A percentile compares a stretch with the other conserved stretches of the same genome.
Evolutionary conservation across 2,113 vertebrate species (phyloP).

Genomic region (Takifugu flavidus): DNA sequence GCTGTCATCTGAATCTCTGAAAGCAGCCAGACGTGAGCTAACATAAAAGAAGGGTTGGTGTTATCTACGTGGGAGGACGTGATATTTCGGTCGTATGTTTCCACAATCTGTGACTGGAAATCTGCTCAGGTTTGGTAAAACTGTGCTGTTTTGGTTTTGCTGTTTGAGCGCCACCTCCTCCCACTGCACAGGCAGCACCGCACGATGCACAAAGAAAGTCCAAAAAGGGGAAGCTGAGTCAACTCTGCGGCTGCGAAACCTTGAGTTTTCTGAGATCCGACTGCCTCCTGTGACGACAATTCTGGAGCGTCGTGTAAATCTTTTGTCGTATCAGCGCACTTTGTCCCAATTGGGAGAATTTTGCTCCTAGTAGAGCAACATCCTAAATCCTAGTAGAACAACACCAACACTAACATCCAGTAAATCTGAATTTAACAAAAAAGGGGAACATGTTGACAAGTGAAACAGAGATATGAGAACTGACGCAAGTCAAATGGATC

Average conservation of each 20-base stretch:
- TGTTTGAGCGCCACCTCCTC: constrained; percentile 10
- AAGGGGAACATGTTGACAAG: no score
- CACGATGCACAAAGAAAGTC: not conserved
- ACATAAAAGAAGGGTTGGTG: constrained; percentile 15
- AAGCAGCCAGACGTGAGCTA: constrained; percentile 47
- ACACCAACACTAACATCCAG: no score
- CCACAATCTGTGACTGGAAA: constrained; percentile 50
- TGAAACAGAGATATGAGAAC: no score
- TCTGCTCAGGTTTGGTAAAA: constrained; percentile 14
- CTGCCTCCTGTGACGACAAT: no score
- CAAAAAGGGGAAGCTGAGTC: constrained; percentile 52
- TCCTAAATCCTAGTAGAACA: no score
- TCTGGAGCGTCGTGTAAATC: no score
- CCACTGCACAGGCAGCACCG: not conserved
- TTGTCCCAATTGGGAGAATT: not conserved
- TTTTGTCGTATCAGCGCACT: not conserved
- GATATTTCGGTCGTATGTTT: constrained; percentile 43
- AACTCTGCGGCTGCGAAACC: constrained; percentile 2
- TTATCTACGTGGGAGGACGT: constrained; percentile 11
- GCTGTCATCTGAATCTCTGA: constrained; percentile 6
- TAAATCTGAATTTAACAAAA: no score
- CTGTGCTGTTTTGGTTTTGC: not conserved
- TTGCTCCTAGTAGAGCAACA: not conserved
- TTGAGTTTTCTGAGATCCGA: not conserved
- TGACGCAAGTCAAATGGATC: no score